phyloP scores from a whole-genome alignment of 64 coral and sea anemone genomes.

The Catalaphyllia jardinei region DNA sequence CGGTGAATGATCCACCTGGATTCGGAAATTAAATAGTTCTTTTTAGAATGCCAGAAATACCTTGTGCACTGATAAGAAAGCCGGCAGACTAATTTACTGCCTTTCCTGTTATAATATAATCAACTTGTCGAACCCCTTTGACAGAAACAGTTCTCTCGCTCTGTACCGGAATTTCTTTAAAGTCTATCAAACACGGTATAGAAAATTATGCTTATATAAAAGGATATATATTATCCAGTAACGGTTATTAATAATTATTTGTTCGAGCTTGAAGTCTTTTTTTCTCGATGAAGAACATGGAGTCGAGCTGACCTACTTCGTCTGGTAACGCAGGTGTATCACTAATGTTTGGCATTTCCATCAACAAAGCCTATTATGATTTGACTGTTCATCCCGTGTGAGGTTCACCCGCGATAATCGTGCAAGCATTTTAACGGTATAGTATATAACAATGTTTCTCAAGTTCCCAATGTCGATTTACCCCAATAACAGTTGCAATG shows the following conservation, averaged over 20 bases:
- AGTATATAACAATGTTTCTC: background rate
- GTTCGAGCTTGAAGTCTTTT: background rate
- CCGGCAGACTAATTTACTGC: background rate
- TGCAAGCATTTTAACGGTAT: background rate
- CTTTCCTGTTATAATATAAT: background rate
- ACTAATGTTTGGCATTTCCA: conserved; percentile 24
- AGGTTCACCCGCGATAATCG: background rate
- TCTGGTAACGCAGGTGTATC: background rate
- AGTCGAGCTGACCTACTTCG: background rate
- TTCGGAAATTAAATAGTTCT: background rate
- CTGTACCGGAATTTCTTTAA: too few species aligned
- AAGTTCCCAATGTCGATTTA: background rate
- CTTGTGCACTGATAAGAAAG: background rate
- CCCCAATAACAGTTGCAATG: background rate
- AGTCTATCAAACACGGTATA: too few species aligned
- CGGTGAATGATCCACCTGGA: too few species aligned
- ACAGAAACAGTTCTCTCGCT: background rate
- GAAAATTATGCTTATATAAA: background rate
- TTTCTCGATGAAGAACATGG: background rate
- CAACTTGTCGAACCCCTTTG: background rate
- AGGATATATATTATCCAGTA: background rate
- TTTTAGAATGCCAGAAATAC: background rate
- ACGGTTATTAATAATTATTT: background rate
- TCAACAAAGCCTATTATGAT: conserved; percentile 8
- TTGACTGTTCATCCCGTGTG: background rate